These are phyloP conservation scores for Nesometra sesokonis DNA, from an alignment of 35 echinoderm and acorn worm genomes.

Conservation along the genomic window DNA sequence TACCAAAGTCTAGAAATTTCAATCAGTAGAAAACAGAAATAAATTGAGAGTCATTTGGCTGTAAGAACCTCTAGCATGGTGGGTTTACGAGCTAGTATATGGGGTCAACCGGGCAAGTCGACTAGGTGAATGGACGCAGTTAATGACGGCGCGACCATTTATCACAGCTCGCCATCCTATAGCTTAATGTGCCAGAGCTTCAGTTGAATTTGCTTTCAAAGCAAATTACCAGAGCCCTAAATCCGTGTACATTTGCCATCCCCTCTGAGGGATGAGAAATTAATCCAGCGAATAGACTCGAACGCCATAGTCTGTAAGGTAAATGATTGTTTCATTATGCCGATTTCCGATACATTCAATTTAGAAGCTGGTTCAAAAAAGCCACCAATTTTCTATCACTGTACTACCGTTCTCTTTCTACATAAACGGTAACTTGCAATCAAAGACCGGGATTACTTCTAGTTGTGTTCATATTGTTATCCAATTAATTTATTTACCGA, in stretches of 20 bases:
- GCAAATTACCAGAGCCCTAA: neutral
- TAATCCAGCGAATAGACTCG: neutral
- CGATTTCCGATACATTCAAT: neutral
- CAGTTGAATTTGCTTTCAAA: neutral
- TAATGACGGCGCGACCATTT: neutral
- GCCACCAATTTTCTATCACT: neutral
- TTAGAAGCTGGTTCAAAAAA: neutral
- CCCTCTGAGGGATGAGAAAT: neutral
- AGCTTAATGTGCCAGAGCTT: neutral
- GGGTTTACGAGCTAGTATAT: neutral
- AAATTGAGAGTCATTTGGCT: neutral
- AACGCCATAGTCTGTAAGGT: neutral
- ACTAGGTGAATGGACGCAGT: neutral
- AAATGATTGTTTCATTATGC: conserved; percentile 1
- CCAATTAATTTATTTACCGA: neutral
- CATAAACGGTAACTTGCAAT: neutral
- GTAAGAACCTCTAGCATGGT: neutral
- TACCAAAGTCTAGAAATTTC: neutral
- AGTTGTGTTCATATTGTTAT: neutral
- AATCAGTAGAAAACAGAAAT: neutral
- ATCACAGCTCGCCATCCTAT: neutral
- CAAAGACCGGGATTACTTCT: neutral
- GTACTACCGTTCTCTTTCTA: neutral
- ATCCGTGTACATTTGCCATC: neutral
- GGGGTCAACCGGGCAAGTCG: neutral